Conservation (phyloP, 1,140 invertebrate genomes). For the Microplitis demolitor region DNA sequence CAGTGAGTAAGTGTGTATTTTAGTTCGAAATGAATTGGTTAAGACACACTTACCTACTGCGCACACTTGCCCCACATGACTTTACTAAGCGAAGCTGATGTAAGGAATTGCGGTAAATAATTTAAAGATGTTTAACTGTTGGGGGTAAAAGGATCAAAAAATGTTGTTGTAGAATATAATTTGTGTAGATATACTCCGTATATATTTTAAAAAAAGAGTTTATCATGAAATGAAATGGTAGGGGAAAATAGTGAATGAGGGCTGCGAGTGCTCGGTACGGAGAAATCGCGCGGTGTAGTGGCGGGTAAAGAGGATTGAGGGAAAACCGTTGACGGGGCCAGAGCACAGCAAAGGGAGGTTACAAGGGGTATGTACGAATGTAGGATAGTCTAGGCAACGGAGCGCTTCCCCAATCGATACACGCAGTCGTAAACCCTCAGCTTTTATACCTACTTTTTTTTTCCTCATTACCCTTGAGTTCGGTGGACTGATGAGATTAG, state of each 20-base stretch:
- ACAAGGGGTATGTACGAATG: constrained; percentile 44
- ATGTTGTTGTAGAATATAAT: too few species aligned
- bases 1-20: too few species aligned
- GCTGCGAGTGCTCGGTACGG: constrained; percentile 33
- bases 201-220: neutral
- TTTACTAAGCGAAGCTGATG: neutral
- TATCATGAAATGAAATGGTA: neutral
- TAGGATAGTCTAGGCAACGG: constrained; percentile 54
- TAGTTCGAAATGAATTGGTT: too few species aligned
- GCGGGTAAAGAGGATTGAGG: neutral
- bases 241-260: constrained; percentile 50
- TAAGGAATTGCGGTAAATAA: neutral
- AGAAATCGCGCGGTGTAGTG: neutral
- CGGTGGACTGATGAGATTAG: too few species aligned
- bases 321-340: constrained; percentile 18
- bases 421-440: constrained; percentile 30
- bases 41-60: too few species aligned
- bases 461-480: neutral
- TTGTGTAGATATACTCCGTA: too few species aligned
- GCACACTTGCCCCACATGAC: too few species aligned
- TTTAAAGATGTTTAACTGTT: too few species aligned
- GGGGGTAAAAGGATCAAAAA: too few species aligned
- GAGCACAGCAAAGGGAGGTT: constrained; percentile 12
- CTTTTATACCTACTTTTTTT: constrained; percentile 5
- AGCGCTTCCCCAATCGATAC: constrained; percentile 59